Evolutionary conservation across 2,113 vertebrate species (phyloP), one percentile per base, ranked within the genome.

Genomic region (Triplophysa tibetana): DNA sequence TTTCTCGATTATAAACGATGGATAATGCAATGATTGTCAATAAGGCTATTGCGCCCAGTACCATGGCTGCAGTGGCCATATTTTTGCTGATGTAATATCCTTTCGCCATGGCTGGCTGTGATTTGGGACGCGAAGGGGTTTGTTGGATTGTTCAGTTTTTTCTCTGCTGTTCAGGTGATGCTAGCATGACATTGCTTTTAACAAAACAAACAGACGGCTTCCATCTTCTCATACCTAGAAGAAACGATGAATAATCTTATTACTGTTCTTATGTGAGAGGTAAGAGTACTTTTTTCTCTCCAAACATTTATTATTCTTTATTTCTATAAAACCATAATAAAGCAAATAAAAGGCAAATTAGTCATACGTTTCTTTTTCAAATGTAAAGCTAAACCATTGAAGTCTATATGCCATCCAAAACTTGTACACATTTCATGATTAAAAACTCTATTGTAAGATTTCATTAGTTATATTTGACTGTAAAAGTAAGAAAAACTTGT

Each of bases 21-120:
- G 96, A 94, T 63, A 98, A 89, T 0, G 93, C 93, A 0, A 98
- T 82, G 65, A 98, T 97, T 29, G 92, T 96, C 72, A 87, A 83
- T 33, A 93, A 17, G 0, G 95, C 93, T 0, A 78, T 89, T 24
- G 89, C 3, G 0, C 80, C 91, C 65, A 96, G 84, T 4, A 96
- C 6, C 0, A 95, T 84, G 62, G 87, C 82, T 43, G 86, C 89
- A 0, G 94, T 77, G 82, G 90, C 95, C 78, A 95, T 73, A 0
- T 86, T 74, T 90, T 92, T 97, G 89, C 94, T 95, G 85, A 98
- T 86, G 84, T 93, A 95, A 91, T 95, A 96, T 43, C 95, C 96
- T 21, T 94, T 95, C 0, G 90, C 95, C 97, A 98, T 99, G 90
- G 77, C 80, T 33, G 69, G 17, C 48, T 61, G 62, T 33, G 79